Conservation (phyloP, 2,888 invertebrate genomes). For the Listrodromus nycthemerus region DNA sequence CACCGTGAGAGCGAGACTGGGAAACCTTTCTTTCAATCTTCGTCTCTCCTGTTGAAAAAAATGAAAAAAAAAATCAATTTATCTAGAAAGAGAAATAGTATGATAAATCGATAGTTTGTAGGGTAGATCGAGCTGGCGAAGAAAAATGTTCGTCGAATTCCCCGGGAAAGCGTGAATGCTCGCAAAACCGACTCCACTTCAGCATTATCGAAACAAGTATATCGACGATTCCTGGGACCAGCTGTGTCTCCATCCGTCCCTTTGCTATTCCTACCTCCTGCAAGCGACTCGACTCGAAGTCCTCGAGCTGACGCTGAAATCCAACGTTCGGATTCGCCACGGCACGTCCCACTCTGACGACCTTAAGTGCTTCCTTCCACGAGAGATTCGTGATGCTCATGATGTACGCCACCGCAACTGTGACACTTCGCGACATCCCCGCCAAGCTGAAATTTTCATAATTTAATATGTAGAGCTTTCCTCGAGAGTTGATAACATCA, state of each 20-base stretch:
- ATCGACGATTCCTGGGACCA: slow-evolving; percentile 26
- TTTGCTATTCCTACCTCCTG: slow-evolving; percentile 87
- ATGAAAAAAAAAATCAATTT: slow-evolving; percentile 21
- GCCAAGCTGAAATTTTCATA: slow-evolving; percentile 89
- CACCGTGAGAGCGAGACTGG: slow-evolving; percentile 90
- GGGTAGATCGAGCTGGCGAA: background rate
- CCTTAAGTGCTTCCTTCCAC: slow-evolving; percentile 97
- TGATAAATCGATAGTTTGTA: background rate
- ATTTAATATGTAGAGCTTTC: background rate
- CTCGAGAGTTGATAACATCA: background rate
- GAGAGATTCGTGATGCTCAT: slow-evolving; percentile 96
- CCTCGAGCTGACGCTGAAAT: slow-evolving; percentile 97
- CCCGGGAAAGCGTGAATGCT: background rate
- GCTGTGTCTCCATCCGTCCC: background rate
- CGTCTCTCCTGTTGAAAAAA: slow-evolving; percentile 89
- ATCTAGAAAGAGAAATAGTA: background rate
- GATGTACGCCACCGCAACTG: slow-evolving; percentile 97
- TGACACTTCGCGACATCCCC: slow-evolving; percentile 98
- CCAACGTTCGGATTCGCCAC: slow-evolving; percentile 98
- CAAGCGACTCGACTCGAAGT: slow-evolving; percentile 93
- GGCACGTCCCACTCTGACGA: slow-evolving; percentile 95
- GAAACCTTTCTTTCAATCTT: slow-evolving; percentile 93
- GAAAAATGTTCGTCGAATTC: slow-evolving; percentile 15
- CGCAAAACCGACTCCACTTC: slow-evolving; percentile 15
- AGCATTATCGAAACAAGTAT: background rate